Evolutionary conservation across 2,888 invertebrate species (phyloP).

Genomic region (Rhamphomyia laevipes): DNA sequence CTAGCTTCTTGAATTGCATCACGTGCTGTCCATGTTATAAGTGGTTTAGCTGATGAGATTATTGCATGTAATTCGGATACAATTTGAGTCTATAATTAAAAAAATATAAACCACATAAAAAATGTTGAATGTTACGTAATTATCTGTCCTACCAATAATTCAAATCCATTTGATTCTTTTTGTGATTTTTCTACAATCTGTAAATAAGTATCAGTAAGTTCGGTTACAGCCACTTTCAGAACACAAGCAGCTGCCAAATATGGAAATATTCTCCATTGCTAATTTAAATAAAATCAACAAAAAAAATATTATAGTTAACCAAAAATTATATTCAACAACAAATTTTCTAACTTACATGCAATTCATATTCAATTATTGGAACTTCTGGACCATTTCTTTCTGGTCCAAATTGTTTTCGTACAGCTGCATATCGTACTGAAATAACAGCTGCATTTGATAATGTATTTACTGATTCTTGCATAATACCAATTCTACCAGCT

Average conservation of each 20-base stretch:
- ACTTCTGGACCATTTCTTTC: constrained; percentile 48
- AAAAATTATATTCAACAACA: background rate
- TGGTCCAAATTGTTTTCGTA: constrained; percentile 66
- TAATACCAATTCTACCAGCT: constrained; percentile 67
- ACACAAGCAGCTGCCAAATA: constrained; percentile 53
- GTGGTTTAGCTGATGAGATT: constrained; percentile 51
- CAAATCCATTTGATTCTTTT: constrained; percentile 35
- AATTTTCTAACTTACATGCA: constrained; percentile 43
- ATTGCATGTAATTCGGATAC: constrained; percentile 53
- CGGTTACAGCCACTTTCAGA: constrained; percentile 50
- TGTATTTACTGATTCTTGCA: constrained; percentile 40
- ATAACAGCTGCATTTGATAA: constrained; percentile 55
- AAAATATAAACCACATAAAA: background rate
- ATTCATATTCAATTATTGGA: constrained; percentile 69
- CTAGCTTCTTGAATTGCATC: constrained; percentile 73
- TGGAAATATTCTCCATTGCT: constrained; percentile 65
- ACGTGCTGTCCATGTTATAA: constrained; percentile 62
- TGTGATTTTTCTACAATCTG: constrained; percentile 54
- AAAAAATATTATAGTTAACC: background rate
- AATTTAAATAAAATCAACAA: constrained; percentile 9
- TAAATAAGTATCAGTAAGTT: constrained; percentile 53
- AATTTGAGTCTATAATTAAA: constrained; percentile 27
- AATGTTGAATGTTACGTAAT: background rate
- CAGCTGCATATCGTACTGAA: constrained; percentile 66
- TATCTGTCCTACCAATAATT: constrained; percentile 27